phyloP scores from a whole-genome alignment of 2,888 invertebrate genomes.

The Chrysomela aeneicollis region DNA sequence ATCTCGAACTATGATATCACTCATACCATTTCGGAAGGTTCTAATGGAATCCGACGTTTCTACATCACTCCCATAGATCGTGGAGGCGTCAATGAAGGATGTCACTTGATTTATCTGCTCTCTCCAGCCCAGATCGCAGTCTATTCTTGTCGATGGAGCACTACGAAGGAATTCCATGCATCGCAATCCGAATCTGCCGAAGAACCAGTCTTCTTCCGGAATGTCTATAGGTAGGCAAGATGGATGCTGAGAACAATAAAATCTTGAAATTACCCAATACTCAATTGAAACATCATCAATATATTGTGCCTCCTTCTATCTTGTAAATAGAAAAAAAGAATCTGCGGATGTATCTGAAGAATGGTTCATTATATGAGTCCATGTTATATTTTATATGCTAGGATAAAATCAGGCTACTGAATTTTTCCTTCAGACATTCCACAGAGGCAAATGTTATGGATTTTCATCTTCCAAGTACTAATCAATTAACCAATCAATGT shows the following conservation, averaged over 20 bases:
- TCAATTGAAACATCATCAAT: background rate
- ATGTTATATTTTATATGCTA: too few species aligned
- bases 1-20: slow-evolving; percentile 6
- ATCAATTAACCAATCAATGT: too few species aligned
- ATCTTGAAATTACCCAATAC: background rate
- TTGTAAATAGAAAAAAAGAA: background rate
- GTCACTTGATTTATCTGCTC: slow-evolving; percentile 88
- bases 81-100: slow-evolving; percentile 82
- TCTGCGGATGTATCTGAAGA: too few species aligned
- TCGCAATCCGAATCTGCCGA: slow-evolving; percentile 72
- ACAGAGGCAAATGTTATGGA: too few species aligned
- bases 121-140: slow-evolving; percentile 82
- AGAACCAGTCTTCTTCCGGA: slow-evolving; percentile 75
- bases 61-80: slow-evolving; percentile 81
- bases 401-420: too few species aligned
- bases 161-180: slow-evolving; percentile 87
- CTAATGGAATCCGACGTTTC: slow-evolving; percentile 77
- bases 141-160: slow-evolving; percentile 79
- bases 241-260: slow-evolving; percentile 74
- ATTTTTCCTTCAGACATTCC: too few species aligned
- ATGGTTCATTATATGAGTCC: too few species aligned
- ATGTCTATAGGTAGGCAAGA: slow-evolving; percentile 86
- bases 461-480: too few species aligned
- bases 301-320: background rate
- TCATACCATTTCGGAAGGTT: slow-evolving; percentile 75